phyloP scores from a whole-genome alignment of 2,797 vertebrate species.

The Gymnodraco acuticeps region DNA sequence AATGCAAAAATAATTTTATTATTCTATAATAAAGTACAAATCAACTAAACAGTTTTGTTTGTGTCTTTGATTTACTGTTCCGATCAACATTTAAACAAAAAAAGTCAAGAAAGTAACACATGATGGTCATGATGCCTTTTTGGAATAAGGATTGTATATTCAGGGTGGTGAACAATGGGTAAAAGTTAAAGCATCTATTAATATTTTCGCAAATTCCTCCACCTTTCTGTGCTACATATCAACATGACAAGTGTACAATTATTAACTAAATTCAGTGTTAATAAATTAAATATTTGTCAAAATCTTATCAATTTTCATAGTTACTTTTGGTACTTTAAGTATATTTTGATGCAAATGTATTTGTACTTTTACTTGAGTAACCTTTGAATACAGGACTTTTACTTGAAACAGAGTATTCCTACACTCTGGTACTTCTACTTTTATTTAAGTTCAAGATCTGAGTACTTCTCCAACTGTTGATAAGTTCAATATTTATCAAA shows the following conservation, averaged over 20 bases:
- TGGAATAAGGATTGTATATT: neutral
- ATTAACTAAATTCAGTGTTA: neutral
- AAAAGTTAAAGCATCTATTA: neutral
- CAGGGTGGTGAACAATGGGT: accelerated
- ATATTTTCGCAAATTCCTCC: neutral
- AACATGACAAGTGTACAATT: neutral
- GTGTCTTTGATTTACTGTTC: conserved; percentile 2
- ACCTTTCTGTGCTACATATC: no score
- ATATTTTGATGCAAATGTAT: no score
- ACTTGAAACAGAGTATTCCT: no score
- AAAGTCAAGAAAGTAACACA: no score
- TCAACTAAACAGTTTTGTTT: conserved; percentile 48
- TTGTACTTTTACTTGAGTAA: no score
- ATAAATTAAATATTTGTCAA: neutral
- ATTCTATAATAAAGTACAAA: conserved; percentile 90
- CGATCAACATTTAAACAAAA: no score
- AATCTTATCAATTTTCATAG: neutral
- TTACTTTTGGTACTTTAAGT: no score
- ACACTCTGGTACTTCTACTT: no score
- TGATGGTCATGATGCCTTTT: neutral
- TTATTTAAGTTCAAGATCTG: no score
- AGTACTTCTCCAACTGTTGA: no score
- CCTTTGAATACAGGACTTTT: no score
- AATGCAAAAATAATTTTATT: conserved; percentile 89
- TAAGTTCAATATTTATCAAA: no score